Evolutionary conservation across 2,113 vertebrate species (phyloP).

Genomic region (Menidia beryllina): DNA sequence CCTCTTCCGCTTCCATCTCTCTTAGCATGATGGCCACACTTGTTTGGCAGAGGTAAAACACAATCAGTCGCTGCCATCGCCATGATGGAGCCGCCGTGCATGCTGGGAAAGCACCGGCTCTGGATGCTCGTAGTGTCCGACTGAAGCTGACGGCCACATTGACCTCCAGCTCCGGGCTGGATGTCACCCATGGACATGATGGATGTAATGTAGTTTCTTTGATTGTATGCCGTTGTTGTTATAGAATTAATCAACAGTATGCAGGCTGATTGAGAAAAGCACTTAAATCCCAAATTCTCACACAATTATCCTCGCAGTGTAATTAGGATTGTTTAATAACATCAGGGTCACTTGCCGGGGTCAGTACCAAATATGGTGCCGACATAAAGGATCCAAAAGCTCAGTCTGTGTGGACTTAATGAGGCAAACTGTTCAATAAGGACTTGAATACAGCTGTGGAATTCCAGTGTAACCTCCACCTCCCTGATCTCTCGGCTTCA

Average conservation of each 20-base stretch:
- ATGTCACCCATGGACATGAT: slow-evolving; percentile 48
- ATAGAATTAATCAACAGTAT: slow-evolving; percentile 40
- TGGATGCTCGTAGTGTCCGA: slow-evolving; percentile 61
- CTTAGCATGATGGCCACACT: slow-evolving; percentile 66
- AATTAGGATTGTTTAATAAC: slow-evolving; percentile 28
- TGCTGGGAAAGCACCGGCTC: slow-evolving; percentile 68
- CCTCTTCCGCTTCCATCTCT: slow-evolving; percentile 20
- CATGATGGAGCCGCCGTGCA: slow-evolving; percentile 78
- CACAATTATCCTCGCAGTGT: slow-evolving; percentile 32
- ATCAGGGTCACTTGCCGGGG: slow-evolving; percentile 15
- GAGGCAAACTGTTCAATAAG: neutral
- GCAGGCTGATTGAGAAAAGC: slow-evolving; percentile 21
- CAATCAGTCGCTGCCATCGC: slow-evolving; percentile 79
- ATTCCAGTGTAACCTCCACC: neutral
- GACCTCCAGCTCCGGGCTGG: slow-evolving; percentile 48
- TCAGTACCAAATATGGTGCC: neutral
- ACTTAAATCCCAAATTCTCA: slow-evolving; percentile 37
- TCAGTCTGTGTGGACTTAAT: neutral
- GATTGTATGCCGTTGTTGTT: slow-evolving; percentile 43
- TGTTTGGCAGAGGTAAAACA: slow-evolving; percentile 74
- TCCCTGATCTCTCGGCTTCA: neutral
- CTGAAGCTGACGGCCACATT: slow-evolving; percentile 56
- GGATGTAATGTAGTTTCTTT: slow-evolving; percentile 44
- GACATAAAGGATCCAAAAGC: too few species aligned
- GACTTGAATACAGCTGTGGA: neutral